phyloP scores from a whole-genome alignment of 2,888 invertebrate species.

The Synergus laeviventris region DNA sequence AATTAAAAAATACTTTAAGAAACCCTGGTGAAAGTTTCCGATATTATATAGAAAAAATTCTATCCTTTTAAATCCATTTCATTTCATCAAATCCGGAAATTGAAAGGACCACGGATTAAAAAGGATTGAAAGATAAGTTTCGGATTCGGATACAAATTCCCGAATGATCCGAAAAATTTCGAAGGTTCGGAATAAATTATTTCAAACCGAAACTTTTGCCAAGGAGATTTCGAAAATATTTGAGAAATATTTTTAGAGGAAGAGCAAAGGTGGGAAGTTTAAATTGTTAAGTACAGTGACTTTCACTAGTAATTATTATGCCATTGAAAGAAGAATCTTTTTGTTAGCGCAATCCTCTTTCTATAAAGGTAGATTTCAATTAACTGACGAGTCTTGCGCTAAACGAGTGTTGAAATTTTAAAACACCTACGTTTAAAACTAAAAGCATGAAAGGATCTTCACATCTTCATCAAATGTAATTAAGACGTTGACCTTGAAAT shows the following conservation, averaged over 20 bases:
- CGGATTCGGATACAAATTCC: too few species aligned
- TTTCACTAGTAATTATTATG: slow-evolving; percentile 28
- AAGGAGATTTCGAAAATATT: too few species aligned
- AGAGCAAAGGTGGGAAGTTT: neutral
- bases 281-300: neutral
- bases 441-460: slow-evolving; percentile 5
- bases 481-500: neutral
- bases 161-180: too few species aligned
- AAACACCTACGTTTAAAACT: slow-evolving; percentile 15
- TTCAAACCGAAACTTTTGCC: too few species aligned
- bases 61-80: too few species aligned
- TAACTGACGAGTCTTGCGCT: slow-evolving; percentile 29
- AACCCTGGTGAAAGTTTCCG: too few species aligned
- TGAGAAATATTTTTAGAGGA: neutral
- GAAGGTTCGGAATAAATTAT: too few species aligned
- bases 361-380: slow-evolving; percentile 27
- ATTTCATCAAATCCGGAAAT: too few species aligned
- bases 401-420: slow-evolving; percentile 30
- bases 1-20: neutral
- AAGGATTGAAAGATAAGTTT: too few species aligned
- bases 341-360: slow-evolving; percentile 11
- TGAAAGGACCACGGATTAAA: too few species aligned
- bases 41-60: too few species aligned
- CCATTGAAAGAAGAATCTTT: slow-evolving; percentile 11
- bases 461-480: neutral